Base-by-base conservation (phyloP, 1,140 invertebrate species). In the Chironomus tepperi region DNA sequence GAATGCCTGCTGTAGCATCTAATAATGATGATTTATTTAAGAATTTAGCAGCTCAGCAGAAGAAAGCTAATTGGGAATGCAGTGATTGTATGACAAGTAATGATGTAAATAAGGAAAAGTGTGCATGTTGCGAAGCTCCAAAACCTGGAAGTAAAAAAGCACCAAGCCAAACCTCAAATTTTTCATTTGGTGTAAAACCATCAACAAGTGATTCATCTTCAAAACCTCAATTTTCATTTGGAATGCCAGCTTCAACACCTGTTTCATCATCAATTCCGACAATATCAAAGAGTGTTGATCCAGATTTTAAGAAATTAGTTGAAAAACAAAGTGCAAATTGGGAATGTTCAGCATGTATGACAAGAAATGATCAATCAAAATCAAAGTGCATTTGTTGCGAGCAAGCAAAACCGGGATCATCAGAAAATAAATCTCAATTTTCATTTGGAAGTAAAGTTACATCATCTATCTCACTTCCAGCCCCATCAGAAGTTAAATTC, bases 301-400 rank as follows among this genome's bases (percentile, higher is more conserved):
- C 75, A 0, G 77, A 77, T 7, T 77, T 82, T 80, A 77, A 79
- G 78, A 43, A 81, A 79, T 76, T 81, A 70, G 79, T 77, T 21
- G 79, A 78, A 7, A 76, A 78, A 12, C 85, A 86, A 76, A 76
- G 77, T 57, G 76, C 79, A n/a, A 84, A 80, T 72, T 92, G 90
- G 90, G 86, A 89, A 76, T 93, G 91, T 80, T 81, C 85, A 19
- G 84, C 82, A 19, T 93, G 91, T 79, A 85, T 89, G 81, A 81
- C 91, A 1, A 82, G 84, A 74, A 92, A 92, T 78, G 85, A 87
- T 21, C 79, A 78, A 8, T 80, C 84, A 21, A 84, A 82, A 57
- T 77, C 77, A 5, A 87, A 84, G 77, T 93, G 92, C 83, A 83
- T 87, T 19, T 91, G 90, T 76, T 93, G 91, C 79, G 87, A 89